Base-by-base conservation (phyloP, 2,888 invertebrate genomes). In the Beris chalybata region DNA sequence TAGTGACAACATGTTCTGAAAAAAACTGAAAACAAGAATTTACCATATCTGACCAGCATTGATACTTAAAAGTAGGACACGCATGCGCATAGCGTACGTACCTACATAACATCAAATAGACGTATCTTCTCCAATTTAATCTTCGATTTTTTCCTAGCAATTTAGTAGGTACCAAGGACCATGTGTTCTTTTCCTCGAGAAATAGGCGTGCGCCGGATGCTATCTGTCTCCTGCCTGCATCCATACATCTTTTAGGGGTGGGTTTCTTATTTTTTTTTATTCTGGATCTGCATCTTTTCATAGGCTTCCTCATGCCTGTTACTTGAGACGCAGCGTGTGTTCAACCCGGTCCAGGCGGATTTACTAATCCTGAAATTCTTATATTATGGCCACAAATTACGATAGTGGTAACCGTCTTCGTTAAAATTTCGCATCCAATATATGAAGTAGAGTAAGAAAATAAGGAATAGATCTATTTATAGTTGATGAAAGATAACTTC, bases 181-280 rank as follows among this genome's bases (percentile, higher is more conserved):
- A 38, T 38, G 38, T 9, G 29, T 54, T 22, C n/a, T 9, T 31
- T 48, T 47, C 48, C 59, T 59, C 31, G 31, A 48, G 43, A 48
- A 48, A 30, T 32, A 61, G 61, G 61, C 50, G 61, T 61, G 61
- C 50, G 61, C 61, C 61, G 61, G 61, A 61, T 61, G 61, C 38
- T 61, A n/a, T 22, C 50, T 50, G 52, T 61, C 15, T 38, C 52
- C 52, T 50, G 50, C 12, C 50, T 52, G 31, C 7, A 59, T 31
- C 12, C 52, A 50, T 50, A 61, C 52, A 50, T 61, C 61, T 32
- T 15, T 32, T 50, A 61, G 50, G 61, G 50, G 61, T 61, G 50
- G 22, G 32, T 31, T 29, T 38, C 38, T 9, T 3, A 38, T 3
- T 38, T 38, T 38, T 38, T 38, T 38, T 38, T 38, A 7, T 7